These are phyloP conservation scores for Campaea margaritaria DNA, from an alignment of 2,888 invertebrate species.

Conservation along the genomic window DNA sequence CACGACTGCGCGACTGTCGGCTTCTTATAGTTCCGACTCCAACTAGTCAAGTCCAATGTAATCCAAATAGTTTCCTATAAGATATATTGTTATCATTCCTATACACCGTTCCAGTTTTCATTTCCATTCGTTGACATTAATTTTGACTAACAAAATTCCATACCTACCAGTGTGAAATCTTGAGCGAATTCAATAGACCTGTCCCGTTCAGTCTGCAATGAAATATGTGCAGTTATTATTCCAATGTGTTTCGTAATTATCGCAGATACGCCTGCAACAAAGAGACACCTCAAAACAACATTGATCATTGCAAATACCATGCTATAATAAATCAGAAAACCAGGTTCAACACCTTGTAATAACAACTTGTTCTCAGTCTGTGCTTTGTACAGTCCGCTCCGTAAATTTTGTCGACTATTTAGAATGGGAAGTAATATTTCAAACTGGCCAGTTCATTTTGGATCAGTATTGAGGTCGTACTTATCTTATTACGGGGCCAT, in stretches of 20 bases:
- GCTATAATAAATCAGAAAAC: slow-evolving; percentile 75
- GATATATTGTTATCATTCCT: no score
- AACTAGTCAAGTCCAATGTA: background rate
- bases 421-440: slow-evolving; percentile 64
- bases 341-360: slow-evolving; percentile 78
- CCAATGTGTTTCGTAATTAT: slow-evolving; percentile 58
- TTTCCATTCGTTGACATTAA: background rate
- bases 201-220: slow-evolving; percentile 40
- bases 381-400: slow-evolving; percentile 58
- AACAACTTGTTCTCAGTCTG: slow-evolving; percentile 69
- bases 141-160: background rate
- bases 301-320: slow-evolving; percentile 73
- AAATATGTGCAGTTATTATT: slow-evolving; percentile 50
- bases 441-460: slow-evolving; percentile 62
- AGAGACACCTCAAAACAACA: slow-evolving; percentile 68
- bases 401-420: slow-evolving; percentile 69
- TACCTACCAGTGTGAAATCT: slow-evolving; percentile 14
- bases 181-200: slow-evolving; percentile 47
- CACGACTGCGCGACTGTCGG: slow-evolving; percentile 51
- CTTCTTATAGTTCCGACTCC: background rate
- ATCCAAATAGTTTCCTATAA: background rate
- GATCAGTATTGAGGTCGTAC: slow-evolving; percentile 64
- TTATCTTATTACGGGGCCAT: slow-evolving; percentile 63
- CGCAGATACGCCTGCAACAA: slow-evolving; percentile 63
- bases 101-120: background rate